These are phyloP conservation scores for Catostylus mosaicus DNA, from an alignment of 30 jellyfish, hydroid and myxozoan species.

Conservation along the genomic window DNA sequence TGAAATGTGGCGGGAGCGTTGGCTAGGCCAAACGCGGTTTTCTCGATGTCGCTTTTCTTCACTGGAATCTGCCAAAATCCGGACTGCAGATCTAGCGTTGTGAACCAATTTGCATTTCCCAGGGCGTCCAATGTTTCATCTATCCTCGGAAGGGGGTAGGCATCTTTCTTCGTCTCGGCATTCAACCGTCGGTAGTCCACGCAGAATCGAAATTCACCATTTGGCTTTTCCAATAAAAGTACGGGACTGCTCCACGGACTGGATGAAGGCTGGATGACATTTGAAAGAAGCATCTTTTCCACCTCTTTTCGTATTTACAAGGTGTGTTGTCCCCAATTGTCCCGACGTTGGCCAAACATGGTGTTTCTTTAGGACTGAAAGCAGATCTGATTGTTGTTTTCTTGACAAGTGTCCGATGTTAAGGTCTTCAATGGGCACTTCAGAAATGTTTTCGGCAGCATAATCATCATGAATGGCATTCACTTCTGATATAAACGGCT, in stretches of 20 bases:
- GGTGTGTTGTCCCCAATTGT: conserved; percentile 46
- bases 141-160: conserved; percentile 41
- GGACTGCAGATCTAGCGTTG: conserved; percentile 47
- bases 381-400: conserved; percentile 53
- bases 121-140: conserved; percentile 24
- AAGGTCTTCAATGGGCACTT: conserved; percentile 49
- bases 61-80: conserved; percentile 45
- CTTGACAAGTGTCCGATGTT: conserved; percentile 20
- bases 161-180: conserved; percentile 46
- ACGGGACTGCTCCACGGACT: conserved; percentile 70
- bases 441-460: conserved; percentile 34
- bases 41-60: neutral
- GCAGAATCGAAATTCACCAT: conserved; percentile 53
- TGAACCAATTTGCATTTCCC: conserved; percentile 16
- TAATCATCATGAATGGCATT: conserved; percentile 9
- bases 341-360: conserved; percentile 57
- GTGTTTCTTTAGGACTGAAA: conserved; percentile 31
- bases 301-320: conserved; percentile 60
- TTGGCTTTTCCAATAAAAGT: conserved; percentile 58
- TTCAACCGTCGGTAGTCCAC: conserved; percentile 58
- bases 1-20: conserved; percentile 57
- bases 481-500: conserved; percentile 39
- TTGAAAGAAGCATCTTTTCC: conserved; percentile 53
- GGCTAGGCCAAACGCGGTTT: conserved; percentile 55
- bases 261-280: conserved; percentile 65